Base-by-base conservation (phyloP, 2,113 vertebrate species). In the Dicrurus megarhynchus region DNA sequence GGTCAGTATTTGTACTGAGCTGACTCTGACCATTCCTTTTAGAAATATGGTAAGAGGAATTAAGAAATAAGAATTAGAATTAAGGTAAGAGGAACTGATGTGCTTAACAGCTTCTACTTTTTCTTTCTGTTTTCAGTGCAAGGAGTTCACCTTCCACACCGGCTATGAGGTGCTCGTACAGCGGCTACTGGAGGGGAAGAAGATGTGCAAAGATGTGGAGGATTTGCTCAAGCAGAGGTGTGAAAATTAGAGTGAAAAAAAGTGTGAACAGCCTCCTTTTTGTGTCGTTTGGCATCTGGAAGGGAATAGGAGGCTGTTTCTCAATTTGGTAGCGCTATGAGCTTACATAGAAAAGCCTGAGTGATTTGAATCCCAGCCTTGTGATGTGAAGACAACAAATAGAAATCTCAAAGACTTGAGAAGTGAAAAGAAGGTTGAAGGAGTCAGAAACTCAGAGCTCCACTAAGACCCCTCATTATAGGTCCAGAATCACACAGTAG, bases 171-270 rank as follows among this genome's bases (percentile, higher is more conserved):
- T 96, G 3, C 98, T 99, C 3, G 61, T 98, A 35, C 99, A 99
- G 90, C 97, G 98, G 89, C 97, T 99, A 16, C 95, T 97, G 90
- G 99, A 99, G 4, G 99, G 99, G 17, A 98, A 99, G 61, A 98
- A 98, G 80, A 99, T 99, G 88, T 99, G 99, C 98, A 99, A 99
- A 94, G 99, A 99, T 13, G 97, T 99, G 97, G 99, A 99, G 90
- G 99, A 99, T 50, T 98, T 99, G 60, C 97, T 99, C 75, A 98
- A 99, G 94, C 98, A 99, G 98, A 99, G 99, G 99, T 98, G 96
- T 94, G 91, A 68, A 49, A 82, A 73, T 44, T 14, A 52, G 35
- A 53, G 15, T 9, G 14, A 32, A 32, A 35, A 35, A 41, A 64
- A 17, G 6, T 7, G 22, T 50, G 41, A 92, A 42, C 16, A 78